These are phyloP conservation scores for Drosophila maculinotata DNA, from an alignment of 2,888 invertebrate species.

Conservation along the genomic window DNA sequence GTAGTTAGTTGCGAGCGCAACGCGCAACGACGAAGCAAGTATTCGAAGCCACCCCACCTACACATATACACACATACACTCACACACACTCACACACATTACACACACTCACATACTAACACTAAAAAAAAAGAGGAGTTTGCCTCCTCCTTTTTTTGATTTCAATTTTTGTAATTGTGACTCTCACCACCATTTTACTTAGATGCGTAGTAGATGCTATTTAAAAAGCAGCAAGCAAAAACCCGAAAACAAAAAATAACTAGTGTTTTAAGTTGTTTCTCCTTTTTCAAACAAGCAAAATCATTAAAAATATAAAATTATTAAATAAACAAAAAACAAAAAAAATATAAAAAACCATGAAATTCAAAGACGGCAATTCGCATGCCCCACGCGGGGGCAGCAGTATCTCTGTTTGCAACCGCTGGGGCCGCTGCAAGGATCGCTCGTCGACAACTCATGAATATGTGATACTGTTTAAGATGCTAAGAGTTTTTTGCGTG, in stretches of 20 bases:
- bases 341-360: slow-evolving; percentile 68
- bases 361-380: slow-evolving; percentile 72
- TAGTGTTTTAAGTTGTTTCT: slow-evolving; percentile 77
- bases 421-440: slow-evolving; percentile 54
- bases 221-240: slow-evolving; percentile 34
- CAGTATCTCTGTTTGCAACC: slow-evolving; percentile 10
- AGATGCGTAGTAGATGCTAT: slow-evolving; percentile 78
- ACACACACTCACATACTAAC: slow-evolving; percentile 64
- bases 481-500: slow-evolving; percentile 79
- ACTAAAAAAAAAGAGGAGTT: slow-evolving; percentile 51
- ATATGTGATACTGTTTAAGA: slow-evolving; percentile 84
- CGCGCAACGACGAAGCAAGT: slow-evolving; percentile 79
- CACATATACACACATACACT: slow-evolving; percentile 64
- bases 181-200: slow-evolving; percentile 81
- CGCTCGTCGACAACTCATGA: slow-evolving; percentile 82
- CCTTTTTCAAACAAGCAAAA: slow-evolving; percentile 68
- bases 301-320: slow-evolving; percentile 37
- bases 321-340: slow-evolving; percentile 50
- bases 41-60: slow-evolving; percentile 81
- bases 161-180: slow-evolving; percentile 76
- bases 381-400: slow-evolving; percentile 35
- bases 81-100: slow-evolving; percentile 36
- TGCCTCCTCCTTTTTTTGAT: slow-evolving; percentile 33
- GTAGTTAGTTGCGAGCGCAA: slow-evolving; percentile 73
- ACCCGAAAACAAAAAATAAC: slow-evolving; percentile 54